Base-by-base conservation (phyloP, 2,888 invertebrate species). In the Cephus pulcher region DNA sequence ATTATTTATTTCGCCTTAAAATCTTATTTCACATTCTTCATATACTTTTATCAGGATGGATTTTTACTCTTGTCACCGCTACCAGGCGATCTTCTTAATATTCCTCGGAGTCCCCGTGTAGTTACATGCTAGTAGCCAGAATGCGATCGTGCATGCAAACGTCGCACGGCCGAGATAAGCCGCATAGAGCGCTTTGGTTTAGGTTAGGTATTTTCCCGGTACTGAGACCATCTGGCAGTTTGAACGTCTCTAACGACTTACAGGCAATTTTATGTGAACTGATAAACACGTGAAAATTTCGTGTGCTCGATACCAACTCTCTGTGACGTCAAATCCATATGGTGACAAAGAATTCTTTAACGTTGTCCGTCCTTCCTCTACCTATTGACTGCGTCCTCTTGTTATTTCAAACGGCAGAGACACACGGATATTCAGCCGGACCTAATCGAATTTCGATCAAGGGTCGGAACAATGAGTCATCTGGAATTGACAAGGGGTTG, bases 71-170 rank as follows among this genome's bases (percentile, higher is more conserved):
- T 23, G 9, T 23, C 56, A 56, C 56, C 23, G 9, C 2, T 56
- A 23, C 56, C 56, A 30, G 56, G 23, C 56, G 56, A 56, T 23
- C 56, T 32, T 35, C 40, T 82, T 80, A 82, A 80, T 79, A 82
- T 82, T 82, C 82, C 73, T 34, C 34, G 75, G 40, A 70, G 68
- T 68, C 32, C 74, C 35, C 80, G 78, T 78, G 76, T 80, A 73
- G 34, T 56, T 75, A 75, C 73, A 70, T 69, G 76, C 76, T 35
- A 34, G 78, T 11, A 73, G 79, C 71, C 73, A 69, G 79, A 79
- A 78, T 73, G 75, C 79, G 75, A 79, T 82, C 78, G 82, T 79
- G 78, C 80, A 80, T 80, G 79, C 78, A 69, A 77, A 77, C 56
- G 23, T 56, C 56, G 56, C 56, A 56, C 23, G 56, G 23, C 56